phyloP scores from a whole-genome alignment of 1,140 invertebrate species.

The Drosophila littoralis region DNA sequence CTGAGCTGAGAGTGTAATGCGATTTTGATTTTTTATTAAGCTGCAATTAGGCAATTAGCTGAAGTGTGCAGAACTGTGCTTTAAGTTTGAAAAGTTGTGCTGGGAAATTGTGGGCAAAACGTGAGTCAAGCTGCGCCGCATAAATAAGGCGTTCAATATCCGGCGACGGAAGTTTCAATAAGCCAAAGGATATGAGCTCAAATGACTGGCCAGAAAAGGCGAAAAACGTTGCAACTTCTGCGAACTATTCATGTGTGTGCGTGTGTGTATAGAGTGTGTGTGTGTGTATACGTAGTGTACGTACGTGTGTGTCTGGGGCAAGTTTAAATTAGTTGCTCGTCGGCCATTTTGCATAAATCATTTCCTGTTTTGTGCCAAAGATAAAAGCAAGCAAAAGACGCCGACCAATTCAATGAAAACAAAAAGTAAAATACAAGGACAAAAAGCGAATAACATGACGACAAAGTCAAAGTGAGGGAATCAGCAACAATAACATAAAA shows the following conservation, averaged over 20 bases:
- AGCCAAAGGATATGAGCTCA: slow-evolving; percentile 67
- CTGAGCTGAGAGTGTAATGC: slow-evolving; percentile 47
- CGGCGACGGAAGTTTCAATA: slow-evolving; percentile 68
- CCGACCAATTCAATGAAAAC: slow-evolving; percentile 32
- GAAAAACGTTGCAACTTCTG: slow-evolving; percentile 36
- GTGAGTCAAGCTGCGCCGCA: slow-evolving; percentile 13
- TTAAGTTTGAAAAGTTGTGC: neutral
- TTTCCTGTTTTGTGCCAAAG: slow-evolving; percentile 72
- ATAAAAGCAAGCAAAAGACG: slow-evolving; percentile 63
- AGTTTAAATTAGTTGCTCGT: slow-evolving; percentile 73
- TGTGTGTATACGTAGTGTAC: too few relatives aligned
- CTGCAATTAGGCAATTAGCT: slow-evolving; percentile 70
- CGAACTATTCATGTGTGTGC: slow-evolving; percentile 35
- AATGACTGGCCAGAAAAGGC: slow-evolving; percentile 64
- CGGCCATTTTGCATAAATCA: slow-evolving; percentile 76
- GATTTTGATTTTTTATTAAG: slow-evolving; percentile 66
- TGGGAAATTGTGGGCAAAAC: neutral
- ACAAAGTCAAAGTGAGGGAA: slow-evolving; percentile 53
- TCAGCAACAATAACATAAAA: slow-evolving; percentile 79
- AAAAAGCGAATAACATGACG: slow-evolving; percentile 34
- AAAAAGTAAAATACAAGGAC: slow-evolving; percentile 39
- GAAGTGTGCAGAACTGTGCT: slow-evolving; percentile 15
- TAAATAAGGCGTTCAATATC: slow-evolving; percentile 72
- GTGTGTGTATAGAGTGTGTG: slow-evolving; percentile 5
- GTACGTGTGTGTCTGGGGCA: slow-evolving; percentile 40